Evolutionary conservation across 1,140 invertebrate genomes (phyloP), one percentile per base, ranked within the genome.

Genomic region (Drosophila persimilis): DNA sequence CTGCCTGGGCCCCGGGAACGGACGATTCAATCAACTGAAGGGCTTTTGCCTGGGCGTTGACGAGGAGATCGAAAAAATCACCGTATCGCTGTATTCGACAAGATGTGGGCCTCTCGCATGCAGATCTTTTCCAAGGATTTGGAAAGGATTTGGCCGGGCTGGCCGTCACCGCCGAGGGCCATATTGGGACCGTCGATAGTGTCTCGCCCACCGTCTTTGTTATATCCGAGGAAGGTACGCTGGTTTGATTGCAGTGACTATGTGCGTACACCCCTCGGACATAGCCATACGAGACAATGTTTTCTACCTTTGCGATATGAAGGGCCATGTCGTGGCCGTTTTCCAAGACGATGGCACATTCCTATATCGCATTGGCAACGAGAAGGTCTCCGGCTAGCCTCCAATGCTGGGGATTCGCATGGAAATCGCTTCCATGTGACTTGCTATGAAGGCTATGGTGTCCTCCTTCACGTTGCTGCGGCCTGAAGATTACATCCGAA

Each of bases 401-500:
- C 97, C 48, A 97, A 98, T 92, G 96, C 96, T 66, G 98, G 98
- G 45, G 97, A 99, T 92, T 98, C 97, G 11, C 98, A 99, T 93
- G 98, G 98, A n/a, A 99, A 99, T 93, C 95, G 97, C 78, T 99
- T 99, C 91, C 98, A 99, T 91, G 97, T 99, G 48, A 97, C 97
- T 55, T 97, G 98, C 22, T 99, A 98, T 91, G 95, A 95, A 17
- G 94, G 96, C 62, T 96, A 97, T 90, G 97, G 97, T 15, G 94
- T 94, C 43, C 93, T 98, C 17, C 95, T 45, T 98, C 97, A 69
- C 95, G 98, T 85, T 99, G 98, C 93, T 99, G 98, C 92, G 98
- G 98, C 50, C 93, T 99, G 79, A 99, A 99, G 93, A 98, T 99
- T 77, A 99, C 98, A 45, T 97, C 96, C 5, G 97, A 98, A 93